Percentiles rank a stretch among this genome's conserved stretches.
Evolutionary conservation across 2,888 invertebrate genomes (phyloP).

Genomic region (Cephonodes hylas): DNA sequence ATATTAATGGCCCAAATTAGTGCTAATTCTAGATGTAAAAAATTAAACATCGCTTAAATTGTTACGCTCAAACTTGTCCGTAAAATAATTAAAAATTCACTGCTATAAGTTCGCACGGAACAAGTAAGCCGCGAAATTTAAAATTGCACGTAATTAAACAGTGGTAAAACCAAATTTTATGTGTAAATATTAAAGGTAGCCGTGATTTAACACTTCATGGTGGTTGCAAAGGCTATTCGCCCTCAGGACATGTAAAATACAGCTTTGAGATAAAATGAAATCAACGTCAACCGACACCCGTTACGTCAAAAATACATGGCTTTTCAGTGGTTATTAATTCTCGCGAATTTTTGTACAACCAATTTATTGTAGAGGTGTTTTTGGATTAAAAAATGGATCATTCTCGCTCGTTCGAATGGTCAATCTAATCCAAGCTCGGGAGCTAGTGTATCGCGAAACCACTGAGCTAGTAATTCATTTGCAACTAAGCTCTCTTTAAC

Average conservation of each 20-base stretch:
- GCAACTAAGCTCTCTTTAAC: conserved; percentile 18
- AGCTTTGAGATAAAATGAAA: conserved; percentile 28
- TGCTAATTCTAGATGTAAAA: conserved; percentile 17
- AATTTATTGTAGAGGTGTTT: conserved; percentile 2
- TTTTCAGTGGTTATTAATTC: conserved; percentile 7
- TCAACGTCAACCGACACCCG: conserved; percentile 3
- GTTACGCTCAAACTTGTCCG: conserved; percentile 29
- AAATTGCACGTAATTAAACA: conserved; percentile 52
- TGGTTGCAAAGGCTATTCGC: conserved; percentile 50
- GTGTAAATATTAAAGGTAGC: conserved; percentile 54
- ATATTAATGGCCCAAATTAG: conserved; percentile 10
- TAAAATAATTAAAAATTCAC: conserved; percentile 39
- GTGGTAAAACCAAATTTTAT: conserved; percentile 46
- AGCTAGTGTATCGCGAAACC: conserved; percentile 26
- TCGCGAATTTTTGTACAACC: neutral
- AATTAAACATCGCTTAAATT: conserved; percentile 29
- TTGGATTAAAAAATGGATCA: conserved; percentile 26
- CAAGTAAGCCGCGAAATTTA: conserved; percentile 41
- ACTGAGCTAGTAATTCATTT: conserved; percentile 27
- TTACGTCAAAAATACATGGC: conserved; percentile 11
- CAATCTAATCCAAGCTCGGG: conserved; percentile 32
- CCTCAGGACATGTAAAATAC: conserved; percentile 45
- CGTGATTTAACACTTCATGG: conserved; percentile 63
- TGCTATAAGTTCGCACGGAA: conserved; percentile 24
- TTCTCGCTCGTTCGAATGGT: conserved; percentile 35